A percentile compares a stretch with the other conserved stretches of the same genome.
Conservation (phyloP, 2,888 invertebrate genomes). For the Phania funesta region DNA sequence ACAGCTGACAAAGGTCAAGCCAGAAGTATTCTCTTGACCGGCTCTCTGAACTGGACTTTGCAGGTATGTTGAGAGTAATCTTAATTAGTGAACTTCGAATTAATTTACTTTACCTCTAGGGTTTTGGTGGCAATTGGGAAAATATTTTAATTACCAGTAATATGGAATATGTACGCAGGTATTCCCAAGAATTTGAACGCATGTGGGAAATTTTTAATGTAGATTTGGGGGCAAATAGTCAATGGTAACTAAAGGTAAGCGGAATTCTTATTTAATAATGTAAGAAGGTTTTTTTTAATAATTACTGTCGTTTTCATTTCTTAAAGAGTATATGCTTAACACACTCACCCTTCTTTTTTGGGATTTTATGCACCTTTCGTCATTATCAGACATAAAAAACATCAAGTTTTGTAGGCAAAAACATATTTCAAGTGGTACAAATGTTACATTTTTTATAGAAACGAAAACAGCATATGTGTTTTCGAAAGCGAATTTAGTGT, state of each 20-base stretch:
- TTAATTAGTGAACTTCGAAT: neutral
- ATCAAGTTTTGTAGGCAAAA: too few species aligned
- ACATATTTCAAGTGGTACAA: too few species aligned
- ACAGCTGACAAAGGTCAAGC: constrained; percentile 47
- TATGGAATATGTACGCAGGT: constrained; percentile 63
- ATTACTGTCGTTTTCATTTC: too few species aligned
- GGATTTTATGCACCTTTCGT: too few species aligned
- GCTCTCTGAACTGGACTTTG: constrained; percentile 77
- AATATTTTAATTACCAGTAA: constrained; percentile 75
- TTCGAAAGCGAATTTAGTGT: too few species aligned
- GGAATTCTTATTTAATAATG: too few species aligned
- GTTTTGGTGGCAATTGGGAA: constrained; percentile 77
- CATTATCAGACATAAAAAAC: too few species aligned
- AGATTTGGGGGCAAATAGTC: constrained; percentile 32
- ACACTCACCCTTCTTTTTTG: too few species aligned
- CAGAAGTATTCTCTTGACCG: constrained; percentile 70
- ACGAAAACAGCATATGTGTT: too few species aligned
- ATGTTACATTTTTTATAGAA: too few species aligned
- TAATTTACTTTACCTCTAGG: constrained; percentile 68
- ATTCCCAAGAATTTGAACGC: constrained; percentile 75
- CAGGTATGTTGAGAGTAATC: constrained; percentile 66
- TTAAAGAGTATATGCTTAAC: too few species aligned
- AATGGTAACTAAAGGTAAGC: constrained; percentile 5
- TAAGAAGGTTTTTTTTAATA: too few species aligned
- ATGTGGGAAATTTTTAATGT: constrained; percentile 75